Base-by-base conservation (phyloP, 2,113 vertebrate genomes). In the Peromyscus polionotus region DNA sequence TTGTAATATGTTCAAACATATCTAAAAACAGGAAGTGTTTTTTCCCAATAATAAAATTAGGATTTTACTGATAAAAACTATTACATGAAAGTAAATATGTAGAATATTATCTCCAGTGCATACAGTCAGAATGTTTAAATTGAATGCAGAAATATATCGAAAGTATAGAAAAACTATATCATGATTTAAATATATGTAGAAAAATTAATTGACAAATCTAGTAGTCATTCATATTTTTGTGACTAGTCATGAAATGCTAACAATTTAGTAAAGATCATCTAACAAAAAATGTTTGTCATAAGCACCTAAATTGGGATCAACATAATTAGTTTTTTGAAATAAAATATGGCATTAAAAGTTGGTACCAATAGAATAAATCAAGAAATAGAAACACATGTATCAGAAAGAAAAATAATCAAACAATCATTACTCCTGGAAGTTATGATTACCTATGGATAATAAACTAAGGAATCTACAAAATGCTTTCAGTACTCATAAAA, bases 381-480 rank as follows among this genome's bases (percentile, higher is more conserved):
- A 81, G 6, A 81, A 70, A 70, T 26, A 88, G 6, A 96, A 33
- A 76, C 24, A 76, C 24, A 45, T 13, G 2, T 85, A 36, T 76
- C 51, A n/a, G 48, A 85, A 86, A 48, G 10, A 45, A 81, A 39
- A 5, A 88, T 3, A 89, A 73, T 31, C 59, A 45, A 63, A 24
- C 2, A 16, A 16, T 76, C 48, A 61, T 89, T 84, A n/a, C 57
- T 81, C 39, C 24, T 7, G 88, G 51, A 51, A n/a, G 12, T 77
- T 31, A 63, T 54, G 26, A 42, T 90, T 3, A 80, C 4, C 7
- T 80, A 70, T 31, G 11, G 20, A 42, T 51, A 73, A 70, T 65
- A 94, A 91, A 79, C 1, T n/a, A 70, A 85, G 4, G 11, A 73
- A 73, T 85, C 31, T 89, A 92, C 24, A 85, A 91, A 94, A 94